A percentile compares a stretch with the other conserved stretches of the same genome.
Conservation (phyloP, 2,888 invertebrate species). For the Ashinkailepas kermadecensis region DNA sequence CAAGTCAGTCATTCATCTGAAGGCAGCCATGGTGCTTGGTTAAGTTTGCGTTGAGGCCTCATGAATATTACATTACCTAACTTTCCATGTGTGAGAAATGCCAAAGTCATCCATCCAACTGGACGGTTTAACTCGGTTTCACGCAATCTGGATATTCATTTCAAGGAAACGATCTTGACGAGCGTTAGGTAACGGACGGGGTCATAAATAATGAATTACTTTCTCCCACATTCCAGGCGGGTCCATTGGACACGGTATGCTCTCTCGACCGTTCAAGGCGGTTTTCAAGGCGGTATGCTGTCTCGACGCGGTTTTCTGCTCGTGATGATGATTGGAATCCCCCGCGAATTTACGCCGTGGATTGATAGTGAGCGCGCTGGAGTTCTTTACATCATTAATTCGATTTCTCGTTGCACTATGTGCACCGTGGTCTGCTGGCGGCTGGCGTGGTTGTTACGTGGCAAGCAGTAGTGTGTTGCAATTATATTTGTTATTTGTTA, state of each 20-base stretch:
- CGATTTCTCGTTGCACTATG: too few species aligned
- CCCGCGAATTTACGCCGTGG: neutral
- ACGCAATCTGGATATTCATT: neutral
- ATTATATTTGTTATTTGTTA: too few species aligned
- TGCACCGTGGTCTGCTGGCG: too few species aligned
- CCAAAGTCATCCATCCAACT: too few species aligned
- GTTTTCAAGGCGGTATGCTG: too few species aligned
- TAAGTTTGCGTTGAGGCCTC: neutral
- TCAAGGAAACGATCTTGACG: neutral
- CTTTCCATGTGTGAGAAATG: too few species aligned
- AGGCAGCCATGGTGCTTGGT: neutral
- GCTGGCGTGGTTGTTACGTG: too few species aligned
- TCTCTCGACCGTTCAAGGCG: neutral
- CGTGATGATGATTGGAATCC: neutral
- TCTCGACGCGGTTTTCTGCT: neutral
- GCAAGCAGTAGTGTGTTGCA: too few species aligned
- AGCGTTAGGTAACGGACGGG: neutral
- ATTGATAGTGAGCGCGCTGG: neutral
- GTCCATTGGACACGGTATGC: neutral
- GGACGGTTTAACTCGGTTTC: neutral
- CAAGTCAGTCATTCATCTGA: neutral
- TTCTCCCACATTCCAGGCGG: neutral
- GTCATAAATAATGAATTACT: neutral
- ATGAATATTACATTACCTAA: too few species aligned
- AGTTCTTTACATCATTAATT: too few species aligned